Percentiles rank a stretch among this genome's conserved stretches.
Conservation (phyloP, 2,113 vertebrate genomes). For the Chlorodrepanis virens region DNA sequence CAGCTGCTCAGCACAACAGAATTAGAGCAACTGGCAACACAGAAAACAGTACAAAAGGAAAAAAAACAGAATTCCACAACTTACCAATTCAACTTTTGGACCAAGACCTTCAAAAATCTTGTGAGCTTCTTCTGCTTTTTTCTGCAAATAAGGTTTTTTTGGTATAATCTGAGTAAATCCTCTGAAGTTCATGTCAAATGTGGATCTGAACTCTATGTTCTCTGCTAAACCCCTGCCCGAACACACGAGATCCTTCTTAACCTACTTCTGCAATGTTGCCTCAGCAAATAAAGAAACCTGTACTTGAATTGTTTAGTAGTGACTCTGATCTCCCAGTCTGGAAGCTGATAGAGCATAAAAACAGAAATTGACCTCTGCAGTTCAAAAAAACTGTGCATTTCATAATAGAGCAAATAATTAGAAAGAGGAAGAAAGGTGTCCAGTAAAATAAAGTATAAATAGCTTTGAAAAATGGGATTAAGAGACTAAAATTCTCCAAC, state of each 20-base stretch:
- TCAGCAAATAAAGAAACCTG: neutral
- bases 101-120: conserved; percentile 97
- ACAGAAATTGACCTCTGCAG: neutral
- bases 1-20: neutral
- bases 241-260: neutral
- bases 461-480: neutral
- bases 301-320: neutral
- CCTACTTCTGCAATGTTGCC: neutral
- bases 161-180: neutral
- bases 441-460: neutral
- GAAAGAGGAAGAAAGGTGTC: neutral
- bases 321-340: neutral
- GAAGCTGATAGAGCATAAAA: neutral
- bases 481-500: neutral
- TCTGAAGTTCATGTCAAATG: neutral
- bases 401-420: neutral
- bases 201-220: neutral
- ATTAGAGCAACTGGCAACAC: neutral
- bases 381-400: neutral
- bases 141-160: conserved; percentile 76
- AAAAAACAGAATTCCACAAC: conserved; percentile 16
- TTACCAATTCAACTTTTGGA: conserved; percentile 96
- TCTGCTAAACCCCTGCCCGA: neutral
- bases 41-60: neutral
- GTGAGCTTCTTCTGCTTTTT: conserved; percentile 99